phyloP scores from a whole-genome alignment of 2,888 invertebrate species.

The Ditula angustiorana region DNA sequence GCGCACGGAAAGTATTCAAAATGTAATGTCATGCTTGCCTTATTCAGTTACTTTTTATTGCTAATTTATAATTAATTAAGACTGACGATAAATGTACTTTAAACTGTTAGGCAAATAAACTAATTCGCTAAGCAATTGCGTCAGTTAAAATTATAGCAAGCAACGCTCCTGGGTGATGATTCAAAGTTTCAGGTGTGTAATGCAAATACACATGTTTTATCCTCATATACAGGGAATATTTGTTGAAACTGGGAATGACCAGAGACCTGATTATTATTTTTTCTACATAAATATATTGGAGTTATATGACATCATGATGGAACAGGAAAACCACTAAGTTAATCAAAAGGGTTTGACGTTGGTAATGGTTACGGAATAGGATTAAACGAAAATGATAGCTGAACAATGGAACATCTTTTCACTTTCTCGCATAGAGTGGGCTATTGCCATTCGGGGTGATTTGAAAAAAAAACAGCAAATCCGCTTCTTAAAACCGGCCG shows the following conservation, averaged over 20 bases:
- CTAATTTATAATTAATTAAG: no score
- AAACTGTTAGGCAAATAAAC: no score
- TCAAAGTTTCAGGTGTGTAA: conserved; percentile 22
- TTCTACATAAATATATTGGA: neutral
- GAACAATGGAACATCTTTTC: no score
- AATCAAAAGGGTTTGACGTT: neutral
- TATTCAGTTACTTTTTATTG: no score
- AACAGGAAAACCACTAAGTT: conserved; percentile 3
- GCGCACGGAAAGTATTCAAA: no score
- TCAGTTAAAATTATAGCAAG: conserved; percentile 12
- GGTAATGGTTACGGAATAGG: neutral
- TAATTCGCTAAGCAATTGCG: neutral
- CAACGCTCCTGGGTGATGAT: conserved; percentile 8
- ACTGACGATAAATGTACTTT: no score
- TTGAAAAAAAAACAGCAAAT: no score
- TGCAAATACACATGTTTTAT: neutral
- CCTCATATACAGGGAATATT: neutral
- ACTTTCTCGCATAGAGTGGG: no score
- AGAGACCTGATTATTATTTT: neutral
- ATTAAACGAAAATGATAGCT: no score
- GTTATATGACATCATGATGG: neutral
- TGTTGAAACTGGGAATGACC: neutral
- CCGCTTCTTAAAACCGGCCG: no score
- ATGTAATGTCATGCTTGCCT: no score
- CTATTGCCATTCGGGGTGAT: neutral